Evolutionary conservation across 1,140 invertebrate genomes (phyloP), one percentile per base, ranked within the genome.

Genomic region (Cyphomyrmex costatus): DNA sequence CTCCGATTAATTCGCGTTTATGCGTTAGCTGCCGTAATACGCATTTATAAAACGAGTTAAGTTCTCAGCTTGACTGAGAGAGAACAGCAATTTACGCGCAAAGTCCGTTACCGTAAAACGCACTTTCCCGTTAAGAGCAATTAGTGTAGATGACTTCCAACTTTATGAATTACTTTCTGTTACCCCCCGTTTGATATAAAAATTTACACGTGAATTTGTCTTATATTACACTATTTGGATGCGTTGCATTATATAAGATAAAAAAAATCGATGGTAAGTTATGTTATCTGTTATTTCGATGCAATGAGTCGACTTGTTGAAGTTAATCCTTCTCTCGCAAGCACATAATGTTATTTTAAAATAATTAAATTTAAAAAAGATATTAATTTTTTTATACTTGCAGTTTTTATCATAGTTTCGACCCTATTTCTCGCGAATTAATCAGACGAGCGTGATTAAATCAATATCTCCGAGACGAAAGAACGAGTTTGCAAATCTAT

Each of bases 341-440:
- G 2, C 14, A 56, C 19, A 14, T 21, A 4, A 56, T 56, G 6
- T 56, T 33, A 74, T 21, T 56, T 53, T 7, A 2, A 73, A 33
- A n/a, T 53, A 42, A 42, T 42, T 42, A 42, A 42, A 42, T 42
- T 42, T 10, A 10, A 42, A 42, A 36, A 42, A 42, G n/a, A 42
- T 2, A 7, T 42, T n/a, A n/a, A 8, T 8, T 8, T 36, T 36
- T 8, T 36, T 36, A 42, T 1, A 12, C 36, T 12, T 30, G 3
- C n/a, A 66, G 46, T 80, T 77, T 77, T 77, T 77, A 36, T 24
- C 56, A 46, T 27, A 53, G 21, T 49, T 46, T 42, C 24, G 36
- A 63, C 27, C 51, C 30, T 68, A 68, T 70, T 80, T 70, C 63
- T 80, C 63, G 63, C 63, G 46, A 53, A 68, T 80, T 80, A 68